Evolutionary conservation across 2,888 invertebrate genomes (phyloP).

Genomic region (Seira ritae): DNA sequence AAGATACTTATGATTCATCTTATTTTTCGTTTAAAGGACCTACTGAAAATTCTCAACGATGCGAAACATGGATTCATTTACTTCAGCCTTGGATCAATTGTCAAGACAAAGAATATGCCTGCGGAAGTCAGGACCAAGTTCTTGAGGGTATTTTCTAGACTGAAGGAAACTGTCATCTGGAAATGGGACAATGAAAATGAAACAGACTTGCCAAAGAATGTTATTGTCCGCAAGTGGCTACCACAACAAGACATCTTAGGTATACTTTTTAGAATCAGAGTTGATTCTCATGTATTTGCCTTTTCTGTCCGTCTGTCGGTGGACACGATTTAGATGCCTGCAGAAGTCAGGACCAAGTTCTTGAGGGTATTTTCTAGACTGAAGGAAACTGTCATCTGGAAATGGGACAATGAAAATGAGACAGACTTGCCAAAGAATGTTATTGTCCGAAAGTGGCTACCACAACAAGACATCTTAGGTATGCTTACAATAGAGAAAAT

Average conservation of each 20-base stretch:
- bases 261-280: no score
- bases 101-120: constrained; percentile 88
- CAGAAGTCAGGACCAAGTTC: constrained; percentile 82
- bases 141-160: constrained; percentile 83
- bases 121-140: constrained; percentile 83
- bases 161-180: constrained; percentile 90
- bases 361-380: constrained; percentile 85
- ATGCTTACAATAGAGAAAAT: no score
- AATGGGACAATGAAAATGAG: constrained; percentile 76
- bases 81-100: constrained; percentile 91
- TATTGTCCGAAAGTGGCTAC: constrained; percentile 76
- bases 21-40: constrained; percentile 38
- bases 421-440: constrained; percentile 39
- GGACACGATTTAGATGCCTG: no score
- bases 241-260: constrained; percentile 88
- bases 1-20: not conserved
- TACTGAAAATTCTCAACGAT: constrained; percentile 52
- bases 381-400: constrained; percentile 90
- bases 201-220: constrained; percentile 33
- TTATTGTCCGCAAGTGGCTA: constrained; percentile 74
- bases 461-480: constrained; percentile 87
- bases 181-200: constrained; percentile 77
- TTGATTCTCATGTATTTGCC: no score
- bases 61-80: constrained; percentile 85
- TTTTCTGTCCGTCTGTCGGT: not conserved